Evolutionary conservation across 2,888 invertebrate species (phyloP).

Genomic region (Eupithecia insigniata): DNA sequence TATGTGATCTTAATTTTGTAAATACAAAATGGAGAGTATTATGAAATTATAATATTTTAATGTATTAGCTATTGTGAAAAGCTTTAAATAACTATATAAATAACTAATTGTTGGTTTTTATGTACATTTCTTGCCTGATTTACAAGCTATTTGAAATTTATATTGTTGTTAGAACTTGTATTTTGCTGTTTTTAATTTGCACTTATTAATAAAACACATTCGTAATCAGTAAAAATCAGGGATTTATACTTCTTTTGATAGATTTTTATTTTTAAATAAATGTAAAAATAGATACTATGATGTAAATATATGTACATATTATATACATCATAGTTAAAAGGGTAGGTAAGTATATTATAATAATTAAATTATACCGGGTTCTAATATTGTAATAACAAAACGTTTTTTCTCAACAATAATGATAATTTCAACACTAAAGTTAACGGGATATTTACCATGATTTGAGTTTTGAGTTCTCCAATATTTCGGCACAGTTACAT

Average conservation of each 20-base stretch:
- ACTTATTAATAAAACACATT: conserved; percentile 36
- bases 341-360: background rate
- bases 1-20: conserved; percentile 16
- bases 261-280: background rate
- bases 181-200: conserved; percentile 29
- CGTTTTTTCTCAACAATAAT: background rate
- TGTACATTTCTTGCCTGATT: conserved; percentile 37
- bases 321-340: background rate
- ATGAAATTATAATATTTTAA: conserved; percentile 11
- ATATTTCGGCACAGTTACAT: no score
- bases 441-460: no score
- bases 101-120: conserved; percentile 13
- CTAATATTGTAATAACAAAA: background rate
- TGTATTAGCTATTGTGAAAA: conserved; percentile 30
- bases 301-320: background rate
- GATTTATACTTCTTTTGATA: conserved; percentile 1
- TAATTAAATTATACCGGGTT: background rate
- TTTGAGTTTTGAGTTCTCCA: no score
- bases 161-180: conserved; percentile 25
- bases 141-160: conserved; percentile 28
- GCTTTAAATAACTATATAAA: conserved; percentile 32
- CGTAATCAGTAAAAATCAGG: background rate
- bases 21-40: conserved; percentile 17
- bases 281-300: background rate
- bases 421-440: no score